Conservation (phyloP, 2,797 vertebrate genomes). For the Catamblyrhynchus diadema region DNA sequence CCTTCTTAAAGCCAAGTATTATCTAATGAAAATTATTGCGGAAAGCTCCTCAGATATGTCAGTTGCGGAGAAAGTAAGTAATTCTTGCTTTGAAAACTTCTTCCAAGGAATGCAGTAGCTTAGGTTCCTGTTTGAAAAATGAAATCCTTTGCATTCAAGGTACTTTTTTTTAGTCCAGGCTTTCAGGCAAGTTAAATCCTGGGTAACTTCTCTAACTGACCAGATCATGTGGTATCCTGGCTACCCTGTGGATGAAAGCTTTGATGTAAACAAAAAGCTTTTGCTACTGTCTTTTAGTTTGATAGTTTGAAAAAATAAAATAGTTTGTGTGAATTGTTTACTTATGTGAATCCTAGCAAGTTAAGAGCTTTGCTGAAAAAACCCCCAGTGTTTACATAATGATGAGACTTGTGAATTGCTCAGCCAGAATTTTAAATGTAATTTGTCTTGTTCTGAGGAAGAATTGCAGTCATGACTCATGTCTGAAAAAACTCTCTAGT, state of each 20-base stretch:
- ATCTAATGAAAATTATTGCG: constrained; percentile 85
- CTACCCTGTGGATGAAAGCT: neutral
- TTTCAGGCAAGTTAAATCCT: neutral
- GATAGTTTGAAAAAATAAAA: neutral
- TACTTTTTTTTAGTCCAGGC: neutral
- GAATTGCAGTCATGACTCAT: neutral
- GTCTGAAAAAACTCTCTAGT: constrained; percentile 66
- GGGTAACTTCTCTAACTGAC: neutral
- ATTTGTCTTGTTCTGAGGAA: neutral
- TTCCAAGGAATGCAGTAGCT: neutral
- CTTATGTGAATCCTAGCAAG: neutral
- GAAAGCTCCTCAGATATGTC: constrained; percentile 80
- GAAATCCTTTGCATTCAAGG: neutral
- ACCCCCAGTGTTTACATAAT: rapidly evolving
- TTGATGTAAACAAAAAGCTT: neutral
- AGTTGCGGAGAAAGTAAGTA: constrained; percentile 82
- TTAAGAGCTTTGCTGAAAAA: neutral
- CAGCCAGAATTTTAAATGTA: neutral
- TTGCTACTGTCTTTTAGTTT: neutral
- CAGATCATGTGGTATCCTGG: neutral
- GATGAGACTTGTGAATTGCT: neutral
- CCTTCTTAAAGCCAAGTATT: constrained; percentile 85
- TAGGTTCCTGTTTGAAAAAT: neutral
- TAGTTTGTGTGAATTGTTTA: neutral
- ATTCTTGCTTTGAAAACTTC: neutral